Conservation (phyloP, 2,888 invertebrate genomes). For the Molorchus minor region DNA sequence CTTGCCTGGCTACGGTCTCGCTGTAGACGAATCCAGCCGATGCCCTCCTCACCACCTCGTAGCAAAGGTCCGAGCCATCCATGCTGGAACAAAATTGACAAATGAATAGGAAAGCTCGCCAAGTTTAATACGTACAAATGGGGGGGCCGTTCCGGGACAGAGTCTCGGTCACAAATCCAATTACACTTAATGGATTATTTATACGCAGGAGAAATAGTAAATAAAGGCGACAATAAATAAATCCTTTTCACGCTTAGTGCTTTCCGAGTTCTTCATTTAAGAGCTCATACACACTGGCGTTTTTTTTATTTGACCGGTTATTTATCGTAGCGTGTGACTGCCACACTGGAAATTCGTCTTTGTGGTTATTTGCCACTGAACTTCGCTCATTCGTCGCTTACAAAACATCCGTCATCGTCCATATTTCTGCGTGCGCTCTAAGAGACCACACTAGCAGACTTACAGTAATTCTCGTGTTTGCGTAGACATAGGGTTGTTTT, state of each 20-base stretch:
- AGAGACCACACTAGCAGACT: no score
- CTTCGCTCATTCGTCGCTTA: no score
- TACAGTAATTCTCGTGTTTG: no score
- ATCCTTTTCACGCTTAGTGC: neutral
- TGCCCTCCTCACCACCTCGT: constrained; percentile 96
- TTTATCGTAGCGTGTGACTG: no score
- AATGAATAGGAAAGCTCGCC: constrained; percentile 1
- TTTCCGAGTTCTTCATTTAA: no score
- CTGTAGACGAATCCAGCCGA: constrained; percentile 98
- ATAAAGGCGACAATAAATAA: neutral
- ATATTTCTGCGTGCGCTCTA: no score
- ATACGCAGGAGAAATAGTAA: neutral
- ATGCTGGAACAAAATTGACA: constrained; percentile 75
- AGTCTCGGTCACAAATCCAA: neutral
- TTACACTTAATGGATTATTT: neutral
- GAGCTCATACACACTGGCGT: no score
- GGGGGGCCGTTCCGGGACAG: neutral
- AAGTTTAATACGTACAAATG: constrained; percentile 8
- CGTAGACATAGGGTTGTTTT: no score
- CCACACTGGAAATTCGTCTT: no score
- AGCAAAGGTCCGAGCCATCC: constrained; percentile 98
- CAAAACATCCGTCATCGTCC: no score
- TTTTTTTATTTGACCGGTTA: no score
- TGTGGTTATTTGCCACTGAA: no score
- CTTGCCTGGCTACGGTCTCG: constrained; percentile 97